Conservation (phyloP, 2,113 vertebrate genomes). For the Cyprinus carpio region DNA sequence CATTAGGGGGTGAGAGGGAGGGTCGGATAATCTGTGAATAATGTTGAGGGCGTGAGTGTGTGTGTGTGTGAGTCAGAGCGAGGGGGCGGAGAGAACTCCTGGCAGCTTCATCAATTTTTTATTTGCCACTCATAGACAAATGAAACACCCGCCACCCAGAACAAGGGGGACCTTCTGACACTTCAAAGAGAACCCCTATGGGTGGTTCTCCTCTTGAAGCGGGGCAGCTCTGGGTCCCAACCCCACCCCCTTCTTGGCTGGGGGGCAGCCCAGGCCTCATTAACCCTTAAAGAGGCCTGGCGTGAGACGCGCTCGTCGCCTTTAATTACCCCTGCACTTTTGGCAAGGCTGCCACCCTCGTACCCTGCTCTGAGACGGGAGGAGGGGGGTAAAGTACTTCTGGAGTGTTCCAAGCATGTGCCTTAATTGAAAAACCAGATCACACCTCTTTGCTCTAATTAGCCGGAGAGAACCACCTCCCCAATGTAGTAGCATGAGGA, state of each 20-base stretch:
- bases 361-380: constrained; percentile 50
- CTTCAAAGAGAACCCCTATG: constrained; percentile 99
- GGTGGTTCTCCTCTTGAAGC: constrained; percentile 98
- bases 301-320: constrained; percentile 86
- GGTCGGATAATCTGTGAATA: constrained; percentile 91
- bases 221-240: constrained; percentile 83
- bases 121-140: constrained; percentile 99
- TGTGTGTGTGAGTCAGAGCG: constrained; percentile 30
- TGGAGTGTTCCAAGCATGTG: constrained; percentile 81
- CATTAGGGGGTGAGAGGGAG: constrained; percentile 73
- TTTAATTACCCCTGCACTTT: constrained; percentile 85
- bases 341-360: constrained; percentile 73
- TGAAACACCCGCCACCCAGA: constrained; percentile 99
- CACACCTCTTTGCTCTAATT: constrained; percentile 85
- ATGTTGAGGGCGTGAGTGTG: constrained; percentile 81
- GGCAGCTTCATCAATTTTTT: constrained; percentile 99
- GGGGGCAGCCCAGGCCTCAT: constrained; percentile 98
- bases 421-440: constrained; percentile 94
- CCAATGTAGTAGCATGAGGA: constrained; percentile 67
- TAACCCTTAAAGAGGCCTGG: constrained; percentile 99
- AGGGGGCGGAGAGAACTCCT: constrained; percentile 75
- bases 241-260: constrained; percentile 78
- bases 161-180: constrained; percentile 99
- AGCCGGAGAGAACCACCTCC: constrained; percentile 79
- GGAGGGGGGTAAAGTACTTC: constrained; percentile 82